phyloP scores from a whole-genome alignment of 92 coral and sea anemone genomes.

The Porites cylindrica region DNA sequence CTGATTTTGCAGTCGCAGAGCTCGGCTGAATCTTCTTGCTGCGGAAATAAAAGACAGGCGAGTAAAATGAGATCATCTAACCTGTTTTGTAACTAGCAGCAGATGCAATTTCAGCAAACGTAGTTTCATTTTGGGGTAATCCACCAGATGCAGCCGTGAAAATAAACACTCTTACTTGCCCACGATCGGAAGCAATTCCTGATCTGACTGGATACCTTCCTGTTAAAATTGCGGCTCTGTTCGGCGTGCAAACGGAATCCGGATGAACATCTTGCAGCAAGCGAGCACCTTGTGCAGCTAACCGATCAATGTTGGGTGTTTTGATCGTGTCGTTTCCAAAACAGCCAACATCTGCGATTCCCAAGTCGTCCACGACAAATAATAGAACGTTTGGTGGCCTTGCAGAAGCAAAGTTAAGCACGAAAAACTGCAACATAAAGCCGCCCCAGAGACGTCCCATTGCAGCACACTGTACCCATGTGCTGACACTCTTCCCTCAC shows the following conservation, averaged over 20 bases:
- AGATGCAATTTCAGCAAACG: constrained; percentile 64
- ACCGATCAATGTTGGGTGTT: constrained; percentile 90
- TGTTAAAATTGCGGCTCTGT: constrained; percentile 88
- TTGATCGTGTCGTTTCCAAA: constrained; percentile 85
- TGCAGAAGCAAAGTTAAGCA: constrained; percentile 7
- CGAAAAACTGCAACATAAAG: not conserved
- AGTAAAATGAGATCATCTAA: constrained; percentile 5
- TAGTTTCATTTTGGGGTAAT: constrained; percentile 76
- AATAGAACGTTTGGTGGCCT: constrained; percentile 73
- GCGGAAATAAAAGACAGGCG: not conserved
- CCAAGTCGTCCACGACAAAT: constrained; percentile 89
- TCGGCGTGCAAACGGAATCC: constrained; percentile 91
- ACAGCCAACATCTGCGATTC: constrained; percentile 88
- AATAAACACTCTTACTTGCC: constrained; percentile 45
- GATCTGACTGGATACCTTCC: constrained; percentile 87
- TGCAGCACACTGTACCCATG: not conserved
- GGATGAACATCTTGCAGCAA: constrained; percentile 78
- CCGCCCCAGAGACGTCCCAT: not conserved
- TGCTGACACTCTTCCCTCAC: too few relatives aligned
- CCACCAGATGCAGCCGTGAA: constrained; percentile 70
- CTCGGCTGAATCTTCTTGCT: too few relatives aligned
- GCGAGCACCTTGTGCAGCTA: constrained; percentile 83
- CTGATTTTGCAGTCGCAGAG: too few relatives aligned
- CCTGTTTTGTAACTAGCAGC: constrained; percentile 76
- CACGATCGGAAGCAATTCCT: constrained; percentile 68